Evolutionary conservation across 2,113 vertebrate genomes (phyloP), one percentile per base, ranked within the genome.

Genomic region (Turnix velox): DNA sequence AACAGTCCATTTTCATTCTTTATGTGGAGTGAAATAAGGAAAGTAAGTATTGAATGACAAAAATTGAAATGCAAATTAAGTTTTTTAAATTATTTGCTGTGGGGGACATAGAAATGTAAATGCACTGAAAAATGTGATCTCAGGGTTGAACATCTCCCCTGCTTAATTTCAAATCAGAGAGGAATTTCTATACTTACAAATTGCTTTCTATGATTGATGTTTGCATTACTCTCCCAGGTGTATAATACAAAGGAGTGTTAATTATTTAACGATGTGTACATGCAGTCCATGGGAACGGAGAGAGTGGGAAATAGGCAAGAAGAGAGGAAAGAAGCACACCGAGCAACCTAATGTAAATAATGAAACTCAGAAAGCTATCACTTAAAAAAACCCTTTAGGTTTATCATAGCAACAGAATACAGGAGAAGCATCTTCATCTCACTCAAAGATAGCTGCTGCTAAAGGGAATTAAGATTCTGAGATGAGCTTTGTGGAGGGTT

Each of bases 21-120:
- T 79, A 71, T 82, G 63, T 43, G 19, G 46, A 89, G 42, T 27
- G 48, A 80, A 93, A 88, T 93, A 58, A 22, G 63, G 40, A 74
- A 87, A 87, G 37, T 63, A 84, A 96, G 58, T 43, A 86, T 13
- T 4, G 69, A 92, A 88, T 51, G 78, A 63, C 40, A 91, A 80
- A 95, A 94, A 87, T 69, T 92, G 54, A 95, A 91, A 92, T 87
- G 87, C 59, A 92, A 93, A 91, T 92, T 51, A 87, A 76, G 15
- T 63, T 90, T 87, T 77, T 5, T 11, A 90, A 94, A 91, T 40
- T 46, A 61, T 73, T 92, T 95, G 35, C 71, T 87, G 19, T 66
- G 23, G 92, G 40, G 0, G 0, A 87, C 69, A 84, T 18, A 62
- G 54, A 93, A 94, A 93, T 62, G 35, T 61, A 93, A 93, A 91